Evolutionary conservation across 2,888 invertebrate genomes (phyloP), one percentile per base, ranked within the genome.

Genomic region (Nymphalis c-album): DNA sequence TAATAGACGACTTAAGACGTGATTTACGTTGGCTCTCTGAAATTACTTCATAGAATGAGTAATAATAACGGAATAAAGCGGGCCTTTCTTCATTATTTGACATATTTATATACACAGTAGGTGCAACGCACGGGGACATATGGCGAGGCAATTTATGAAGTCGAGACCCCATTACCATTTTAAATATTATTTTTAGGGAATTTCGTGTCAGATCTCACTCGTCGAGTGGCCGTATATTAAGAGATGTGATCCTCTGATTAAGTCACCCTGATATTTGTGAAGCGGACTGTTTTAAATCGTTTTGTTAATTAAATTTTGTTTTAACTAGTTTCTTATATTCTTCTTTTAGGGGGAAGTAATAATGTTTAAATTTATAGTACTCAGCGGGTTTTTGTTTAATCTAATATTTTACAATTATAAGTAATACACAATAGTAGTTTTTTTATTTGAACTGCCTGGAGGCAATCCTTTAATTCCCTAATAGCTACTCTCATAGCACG

Each of bases 181-280:
- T 92, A 92, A 92, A 92, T 92, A 92, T 92, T 92, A 92, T 92
- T 92, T 92, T 92, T 92, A 91, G 92, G 92, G 92, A 92, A 91
- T 92, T 90, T 85, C 87, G 90, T 91, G 92, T 92, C 91, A 92
- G 91, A 92, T 92, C 91, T 91, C 92, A 88, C 90, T 92, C 91
- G 87, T 84, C 89, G 86, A 80, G 83, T 81, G 85, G 79, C 86
- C 87, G 86, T 90, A 90, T 90, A 90, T 91, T 88, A 90, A 85
- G 85, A 91, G 92, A 91, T 91, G 90, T 85, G 90, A 91, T 91
- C 88, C 85, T 85, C 90, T 90, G 92, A 92, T 92, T 92, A 91
- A 86, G 86, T 84, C 85, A 78, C 84, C 81, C 83, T 79, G 83
- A 88, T 88, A 85, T 85, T 90, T 86, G 82, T 85, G 81, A 83